These are phyloP conservation scores for Therioaphis trifolii DNA, from an alignment of 2,888 invertebrate species.

Conservation along the genomic window DNA sequence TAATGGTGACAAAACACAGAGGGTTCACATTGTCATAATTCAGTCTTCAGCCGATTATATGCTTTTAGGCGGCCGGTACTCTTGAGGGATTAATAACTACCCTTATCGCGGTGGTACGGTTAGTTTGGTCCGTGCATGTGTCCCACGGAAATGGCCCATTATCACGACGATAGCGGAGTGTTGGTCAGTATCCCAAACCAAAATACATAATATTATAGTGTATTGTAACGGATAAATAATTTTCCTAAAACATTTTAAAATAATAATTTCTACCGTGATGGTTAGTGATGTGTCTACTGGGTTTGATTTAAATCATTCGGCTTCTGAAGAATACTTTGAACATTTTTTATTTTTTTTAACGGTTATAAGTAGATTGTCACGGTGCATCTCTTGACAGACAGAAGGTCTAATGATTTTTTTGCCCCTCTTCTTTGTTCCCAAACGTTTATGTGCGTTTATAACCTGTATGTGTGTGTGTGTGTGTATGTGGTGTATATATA, in stretches of 20 bases:
- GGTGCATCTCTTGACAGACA: constrained; percentile 42
- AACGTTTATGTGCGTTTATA: constrained; percentile 36
- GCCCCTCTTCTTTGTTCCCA: constrained; percentile 52
- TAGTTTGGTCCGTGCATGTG: too few species aligned
- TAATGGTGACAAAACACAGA: constrained; percentile 7
- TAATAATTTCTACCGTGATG: neutral
- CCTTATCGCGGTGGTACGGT: constrained; percentile 12
- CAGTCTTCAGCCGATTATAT: constrained; percentile 34
- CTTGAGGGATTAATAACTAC: constrained; percentile 9
- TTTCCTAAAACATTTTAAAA: neutral
- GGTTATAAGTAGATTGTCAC: constrained; percentile 57
- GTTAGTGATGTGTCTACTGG: neutral
- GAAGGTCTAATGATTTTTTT: constrained; percentile 61
- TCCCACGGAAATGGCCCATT: too few species aligned
- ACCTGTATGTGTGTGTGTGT: neutral
- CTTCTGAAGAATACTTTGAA: constrained; percentile 7
- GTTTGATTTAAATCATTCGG: constrained; percentile 20
- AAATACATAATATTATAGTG: too few species aligned
- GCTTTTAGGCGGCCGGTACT: constrained; percentile 30
- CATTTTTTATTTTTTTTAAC: constrained; percentile 21
- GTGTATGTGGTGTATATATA: neutral
- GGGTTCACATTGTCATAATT: constrained; percentile 40
- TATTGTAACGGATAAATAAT: too few species aligned
- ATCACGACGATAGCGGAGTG: too few species aligned
- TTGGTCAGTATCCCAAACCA: too few species aligned